phyloP scores from a whole-genome alignment of 2,113 vertebrate genomes.

The Vulpes lagopus region DNA sequence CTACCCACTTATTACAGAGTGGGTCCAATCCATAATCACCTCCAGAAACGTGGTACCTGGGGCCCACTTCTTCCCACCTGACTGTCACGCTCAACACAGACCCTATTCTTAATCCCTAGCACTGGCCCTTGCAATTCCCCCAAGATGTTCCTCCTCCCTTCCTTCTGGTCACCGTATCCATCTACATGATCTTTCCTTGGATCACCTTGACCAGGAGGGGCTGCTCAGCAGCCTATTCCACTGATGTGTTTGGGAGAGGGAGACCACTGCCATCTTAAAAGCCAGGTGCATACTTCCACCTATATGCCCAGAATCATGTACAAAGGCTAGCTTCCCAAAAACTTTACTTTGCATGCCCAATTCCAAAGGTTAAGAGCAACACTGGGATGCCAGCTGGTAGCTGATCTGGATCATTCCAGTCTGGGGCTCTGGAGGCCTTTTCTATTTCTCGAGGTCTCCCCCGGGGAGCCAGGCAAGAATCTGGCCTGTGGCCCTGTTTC shows the following conservation, averaged over 20 bases:
- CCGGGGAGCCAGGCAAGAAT: neutral
- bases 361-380: neutral
- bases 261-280: neutral
- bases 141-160: neutral
- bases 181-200: neutral
- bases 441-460: neutral
- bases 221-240: neutral
- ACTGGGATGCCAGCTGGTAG: no score
- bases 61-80: neutral
- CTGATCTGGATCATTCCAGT: neutral
- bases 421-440: neutral
- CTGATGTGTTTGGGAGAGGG: neutral
- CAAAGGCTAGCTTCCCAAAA: neutral
- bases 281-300: neutral
- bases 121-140: neutral
- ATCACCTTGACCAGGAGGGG: neutral
- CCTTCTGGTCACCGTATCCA: neutral
- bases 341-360: neutral
- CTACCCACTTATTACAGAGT: neutral
- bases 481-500: neutral
- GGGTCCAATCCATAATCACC: neutral
- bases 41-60: neutral
- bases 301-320: neutral
- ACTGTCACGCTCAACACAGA: accelerated
- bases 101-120: neutral